A percentile compares a stretch with the other conserved stretches of the same genome.
Evolutionary conservation across 2,797 vertebrate genomes (phyloP).

Genomic region (Cossypha niveicapilla): DNA sequence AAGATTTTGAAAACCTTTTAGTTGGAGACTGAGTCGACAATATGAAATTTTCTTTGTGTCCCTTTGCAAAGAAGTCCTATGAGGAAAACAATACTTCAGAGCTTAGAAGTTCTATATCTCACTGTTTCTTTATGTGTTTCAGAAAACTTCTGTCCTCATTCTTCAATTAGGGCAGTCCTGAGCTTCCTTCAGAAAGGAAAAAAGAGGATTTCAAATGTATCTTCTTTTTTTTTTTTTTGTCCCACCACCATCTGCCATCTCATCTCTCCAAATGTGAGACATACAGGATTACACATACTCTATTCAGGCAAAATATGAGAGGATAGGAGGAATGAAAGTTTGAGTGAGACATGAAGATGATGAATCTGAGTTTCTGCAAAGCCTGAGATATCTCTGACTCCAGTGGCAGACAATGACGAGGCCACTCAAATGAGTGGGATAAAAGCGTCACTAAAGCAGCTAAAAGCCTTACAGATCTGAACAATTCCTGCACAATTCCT

Average conservation of each 20-base stretch:
- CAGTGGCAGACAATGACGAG: background rate
- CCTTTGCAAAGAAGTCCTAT: background rate
- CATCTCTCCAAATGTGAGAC: background rate
- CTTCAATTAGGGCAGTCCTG: background rate
- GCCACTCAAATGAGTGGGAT: background rate
- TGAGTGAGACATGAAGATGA: background rate
- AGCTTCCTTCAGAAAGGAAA: background rate
- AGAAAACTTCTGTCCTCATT: background rate
- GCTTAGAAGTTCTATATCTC: background rate
- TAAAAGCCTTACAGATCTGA: background rate
- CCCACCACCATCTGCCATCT: background rate
- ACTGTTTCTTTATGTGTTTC: background rate
- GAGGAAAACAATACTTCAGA: background rate
- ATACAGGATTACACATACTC: background rate
- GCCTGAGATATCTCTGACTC: background rate
- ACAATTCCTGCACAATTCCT: background rate
- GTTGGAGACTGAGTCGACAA: background rate
- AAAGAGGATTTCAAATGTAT: background rate
- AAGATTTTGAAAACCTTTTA: conserved; percentile 3
- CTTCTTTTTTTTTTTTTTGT: background rate
- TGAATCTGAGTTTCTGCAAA: background rate
- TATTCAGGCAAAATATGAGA: background rate
- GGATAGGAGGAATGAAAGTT: background rate
- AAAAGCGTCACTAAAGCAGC: background rate
- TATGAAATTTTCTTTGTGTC: background rate